Conservation (phyloP, 2,113 vertebrate genomes). For the Ptychochromis oligacanthus region DNA sequence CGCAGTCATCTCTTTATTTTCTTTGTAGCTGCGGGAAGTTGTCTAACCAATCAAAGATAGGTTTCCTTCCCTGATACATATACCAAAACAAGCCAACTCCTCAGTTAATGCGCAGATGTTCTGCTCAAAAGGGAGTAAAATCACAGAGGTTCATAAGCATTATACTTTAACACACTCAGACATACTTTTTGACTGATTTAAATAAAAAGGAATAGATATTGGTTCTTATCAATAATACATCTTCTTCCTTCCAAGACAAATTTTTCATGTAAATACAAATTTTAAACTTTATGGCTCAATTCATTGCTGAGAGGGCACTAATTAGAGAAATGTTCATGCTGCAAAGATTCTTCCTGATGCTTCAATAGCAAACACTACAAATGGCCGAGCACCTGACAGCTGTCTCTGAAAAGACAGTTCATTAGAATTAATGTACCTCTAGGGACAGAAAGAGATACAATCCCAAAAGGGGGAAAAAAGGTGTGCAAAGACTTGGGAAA, state of each 20-base stretch:
- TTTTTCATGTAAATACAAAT: slow-evolving; percentile 43
- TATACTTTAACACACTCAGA: too few species aligned
- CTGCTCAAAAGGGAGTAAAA: background rate
- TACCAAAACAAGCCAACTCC: background rate
- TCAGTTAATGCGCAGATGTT: background rate
- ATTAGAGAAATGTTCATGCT: slow-evolving; percentile 46
- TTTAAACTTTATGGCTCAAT: slow-evolving; percentile 39
- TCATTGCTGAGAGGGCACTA: slow-evolving; percentile 44
- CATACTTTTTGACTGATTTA: background rate
- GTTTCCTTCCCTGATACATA: slow-evolving; percentile 35
- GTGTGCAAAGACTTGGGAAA: slow-evolving; percentile 27
- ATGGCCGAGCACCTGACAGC: slow-evolving; percentile 57
- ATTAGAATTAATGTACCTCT: slow-evolving; percentile 39
- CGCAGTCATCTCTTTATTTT: slow-evolving; percentile 68
- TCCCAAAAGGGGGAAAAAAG: slow-evolving; percentile 10
- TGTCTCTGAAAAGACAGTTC: slow-evolving; percentile 52
- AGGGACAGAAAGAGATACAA: slow-evolving; percentile 25
- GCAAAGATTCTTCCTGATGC: slow-evolving; percentile 40
- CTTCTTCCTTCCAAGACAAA: slow-evolving; percentile 4
- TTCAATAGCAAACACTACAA: slow-evolving; percentile 53
- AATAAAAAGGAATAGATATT: slow-evolving; percentile 27
- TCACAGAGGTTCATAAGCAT: background rate
- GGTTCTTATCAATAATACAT: slow-evolving; percentile 49
- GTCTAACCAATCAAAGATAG: slow-evolving; percentile 60
- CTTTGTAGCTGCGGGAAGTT: slow-evolving; percentile 54